Base-by-base conservation (phyloP, 2,888 invertebrate species). In the Elysia crispata region DNA sequence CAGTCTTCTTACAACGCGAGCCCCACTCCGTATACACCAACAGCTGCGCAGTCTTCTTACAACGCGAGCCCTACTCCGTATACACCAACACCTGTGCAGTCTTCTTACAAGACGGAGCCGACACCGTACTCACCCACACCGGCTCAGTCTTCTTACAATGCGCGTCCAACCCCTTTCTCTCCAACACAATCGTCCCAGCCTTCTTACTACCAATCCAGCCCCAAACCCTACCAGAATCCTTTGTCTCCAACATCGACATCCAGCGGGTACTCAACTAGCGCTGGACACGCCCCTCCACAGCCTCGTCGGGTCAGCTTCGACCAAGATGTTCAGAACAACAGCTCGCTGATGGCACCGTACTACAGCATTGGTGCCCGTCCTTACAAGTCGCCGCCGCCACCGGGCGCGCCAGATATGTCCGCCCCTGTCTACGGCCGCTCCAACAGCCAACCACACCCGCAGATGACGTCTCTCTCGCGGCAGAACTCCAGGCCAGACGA, bases 231-330 rank as follows among this genome's bases (percentile, higher is more conserved):
- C 67, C 79, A 79, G 30, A 67, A 60, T 41, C 75, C 69, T 11
- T 6, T 79, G 60, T 75, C 75, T 20, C 79, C 79, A n/a, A 67
- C n/a, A n/a, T 70, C 77, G 0, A n/a, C n/a, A n/a, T n/a, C n/a
- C 57, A 67, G 69, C 8, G 62, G 62, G 15, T 77, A 77, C 64
- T 25, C 33, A n/a, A 64, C 41, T 20, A 69, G 31, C 69, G 11
- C 69, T 31, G 25, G 54, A 15, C 54, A 54, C 13, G 64, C 13
- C 64, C 74, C 8, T 25, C 75, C 75, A 6, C 18, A 33, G 15
- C n/a, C 50, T 6, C 41, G 79, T 25, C 41, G 75, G 30, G 75
- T 79, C 69, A 79, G 79, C 50, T 79, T 79, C n/a, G 75, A 79
- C 60, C 79, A 79, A 57, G 30, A 49, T 20, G 57, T 64, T 23